Evolutionary conservation across 2,113 vertebrate species (phyloP).

Genomic region (Ochotona curzoniae): DNA sequence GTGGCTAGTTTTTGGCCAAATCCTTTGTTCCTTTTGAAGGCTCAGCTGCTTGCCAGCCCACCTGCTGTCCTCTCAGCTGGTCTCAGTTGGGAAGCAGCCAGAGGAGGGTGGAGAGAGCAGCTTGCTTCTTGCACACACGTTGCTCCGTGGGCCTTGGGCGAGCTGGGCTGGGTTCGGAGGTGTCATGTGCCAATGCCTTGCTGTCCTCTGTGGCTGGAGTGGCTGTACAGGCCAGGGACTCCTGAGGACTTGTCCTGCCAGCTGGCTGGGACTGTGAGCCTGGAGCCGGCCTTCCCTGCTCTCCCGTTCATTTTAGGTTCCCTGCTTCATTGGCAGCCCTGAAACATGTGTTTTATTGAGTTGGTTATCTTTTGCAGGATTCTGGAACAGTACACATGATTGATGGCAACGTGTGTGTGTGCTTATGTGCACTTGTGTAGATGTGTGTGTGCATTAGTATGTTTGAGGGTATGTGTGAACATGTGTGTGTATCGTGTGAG

Average conservation of each 20-base stretch:
- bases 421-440: too few relatives aligned
- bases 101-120: not conserved
- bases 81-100: not conserved
- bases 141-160: not conserved
- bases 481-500: too few relatives aligned
- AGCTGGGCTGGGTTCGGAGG: not conserved
- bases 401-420: not conserved
- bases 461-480: too few relatives aligned
- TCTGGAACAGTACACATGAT: not conserved
- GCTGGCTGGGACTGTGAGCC: not conserved
- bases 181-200: not conserved
- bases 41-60: not conserved
- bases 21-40: not conserved
- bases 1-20: not conserved
- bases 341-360: conserved; percentile 45
- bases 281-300: not conserved
- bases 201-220: not conserved
- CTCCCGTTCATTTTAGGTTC: conserved; percentile 43
- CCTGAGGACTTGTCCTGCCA: not conserved
- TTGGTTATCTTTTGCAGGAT: conserved; percentile 40
- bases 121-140: not conserved
- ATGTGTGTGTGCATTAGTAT: too few relatives aligned
- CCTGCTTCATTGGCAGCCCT: conserved; percentile 53
- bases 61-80: not conserved
- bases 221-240: not conserved